Percentiles rank a stretch among this genome's conserved stretches.
Conservation (phyloP, 2,797 vertebrate species). For the Momotus momota region DNA sequence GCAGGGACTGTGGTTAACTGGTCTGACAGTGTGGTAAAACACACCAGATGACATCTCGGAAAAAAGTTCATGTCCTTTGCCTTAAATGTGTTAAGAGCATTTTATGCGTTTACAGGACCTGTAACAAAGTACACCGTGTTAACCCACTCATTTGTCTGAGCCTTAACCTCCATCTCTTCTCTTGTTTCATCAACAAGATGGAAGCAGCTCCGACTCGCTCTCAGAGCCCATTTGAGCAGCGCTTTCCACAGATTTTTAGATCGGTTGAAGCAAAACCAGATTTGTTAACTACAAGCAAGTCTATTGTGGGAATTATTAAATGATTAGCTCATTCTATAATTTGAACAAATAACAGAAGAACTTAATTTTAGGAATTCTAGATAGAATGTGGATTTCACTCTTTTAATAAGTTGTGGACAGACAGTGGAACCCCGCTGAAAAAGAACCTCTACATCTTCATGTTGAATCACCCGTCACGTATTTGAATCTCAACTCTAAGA, state of each 20-base stretch:
- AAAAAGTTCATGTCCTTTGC: not conserved
- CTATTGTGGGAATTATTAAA: not conserved
- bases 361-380: not conserved
- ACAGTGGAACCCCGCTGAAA: not conserved
- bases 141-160: not conserved
- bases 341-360: not conserved
- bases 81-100: not conserved
- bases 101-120: not conserved
- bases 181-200: not conserved
- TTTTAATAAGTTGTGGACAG: not conserved
- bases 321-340: not conserved
- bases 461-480: not conserved
- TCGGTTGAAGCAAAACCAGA: not conserved
- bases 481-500: not conserved
- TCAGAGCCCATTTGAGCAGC: not conserved
- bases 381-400: not conserved
- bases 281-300: not conserved
- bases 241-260: not conserved
- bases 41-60: not conserved
- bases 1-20: not conserved
- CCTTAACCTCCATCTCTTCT: not conserved
- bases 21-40: not conserved
- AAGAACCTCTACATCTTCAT: not conserved
- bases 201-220: not conserved
- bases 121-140: not conserved